phyloP scores from a whole-genome alignment of 1,140 invertebrate species.

The Aphelenchoides besseyi region DNA sequence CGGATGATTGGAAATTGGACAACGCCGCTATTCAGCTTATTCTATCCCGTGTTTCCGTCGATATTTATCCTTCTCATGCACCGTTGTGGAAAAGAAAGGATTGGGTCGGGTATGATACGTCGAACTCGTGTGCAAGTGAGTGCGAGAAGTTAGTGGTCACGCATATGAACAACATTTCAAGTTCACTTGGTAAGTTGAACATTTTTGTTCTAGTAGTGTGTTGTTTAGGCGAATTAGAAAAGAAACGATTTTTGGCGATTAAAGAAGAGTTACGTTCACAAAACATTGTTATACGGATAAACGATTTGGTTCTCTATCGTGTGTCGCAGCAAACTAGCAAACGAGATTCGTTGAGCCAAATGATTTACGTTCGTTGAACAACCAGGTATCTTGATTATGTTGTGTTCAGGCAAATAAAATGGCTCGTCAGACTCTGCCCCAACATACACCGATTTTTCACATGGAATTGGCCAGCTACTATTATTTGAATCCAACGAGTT shows the following conservation, averaged over 20 bases:
- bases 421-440: constrained; percentile 26
- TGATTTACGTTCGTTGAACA: constrained; percentile 32
- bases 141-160: constrained; percentile 63
- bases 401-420: too few species aligned
- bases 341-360: constrained; percentile 35
- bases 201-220: constrained; percentile 24
- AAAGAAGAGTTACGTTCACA: constrained; percentile 75
- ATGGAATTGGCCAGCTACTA: constrained; percentile 94
- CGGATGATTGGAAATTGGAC: constrained; percentile 67
- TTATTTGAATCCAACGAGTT: constrained; percentile 70
- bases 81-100: constrained; percentile 31
- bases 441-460: constrained; percentile 69
- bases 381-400: too few species aligned
- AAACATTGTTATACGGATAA: constrained; percentile 80
- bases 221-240: constrained; percentile 29
- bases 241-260: constrained; percentile 45
- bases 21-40: constrained; percentile 91
- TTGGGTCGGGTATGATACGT: constrained; percentile 51
- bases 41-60: constrained; percentile 78
- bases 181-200: constrained; percentile 39
- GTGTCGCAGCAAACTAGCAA: constrained; percentile 70
- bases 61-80: constrained; percentile 77
- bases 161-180: constrained; percentile 68
- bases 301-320: constrained; percentile 77
- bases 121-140: constrained; percentile 61